phyloP scores from a whole-genome alignment of 2,113 vertebrate species.

The Vimba vimba region DNA sequence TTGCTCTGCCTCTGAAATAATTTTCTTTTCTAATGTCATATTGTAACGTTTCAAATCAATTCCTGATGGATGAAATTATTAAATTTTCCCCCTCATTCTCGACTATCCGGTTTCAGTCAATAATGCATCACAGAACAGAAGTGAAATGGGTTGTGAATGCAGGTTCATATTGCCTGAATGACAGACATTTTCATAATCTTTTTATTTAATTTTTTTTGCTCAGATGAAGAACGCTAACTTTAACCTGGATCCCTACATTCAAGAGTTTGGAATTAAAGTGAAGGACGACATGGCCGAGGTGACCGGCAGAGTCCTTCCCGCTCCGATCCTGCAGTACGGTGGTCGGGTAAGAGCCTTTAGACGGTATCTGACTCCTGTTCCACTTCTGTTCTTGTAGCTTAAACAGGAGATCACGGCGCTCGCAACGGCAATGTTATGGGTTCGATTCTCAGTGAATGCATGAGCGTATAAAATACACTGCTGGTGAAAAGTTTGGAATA shows the following conservation, averaged over 20 bases:
- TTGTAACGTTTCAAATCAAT: background rate
- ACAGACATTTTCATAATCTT: background rate
- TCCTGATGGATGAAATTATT: background rate
- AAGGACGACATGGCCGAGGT: conserved; percentile 99
- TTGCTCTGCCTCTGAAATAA: background rate
- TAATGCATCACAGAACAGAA: background rate
- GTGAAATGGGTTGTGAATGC: background rate
- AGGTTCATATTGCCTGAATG: background rate
- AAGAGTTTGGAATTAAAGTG: conserved; percentile 99
- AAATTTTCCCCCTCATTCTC: background rate
- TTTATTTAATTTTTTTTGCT: background rate
- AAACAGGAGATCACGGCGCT: background rate
- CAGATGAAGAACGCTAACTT: conserved; percentile 99
- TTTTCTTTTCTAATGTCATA: background rate
- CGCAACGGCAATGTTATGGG: no score
- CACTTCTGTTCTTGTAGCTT: background rate
- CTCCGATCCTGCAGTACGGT: conserved; percentile 97
- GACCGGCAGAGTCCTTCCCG: conserved; percentile 93
- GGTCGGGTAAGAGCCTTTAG: conserved; percentile 83
- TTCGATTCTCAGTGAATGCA: background rate
- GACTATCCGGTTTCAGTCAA: background rate
- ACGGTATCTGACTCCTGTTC: background rate
- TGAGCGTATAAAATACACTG: no score
- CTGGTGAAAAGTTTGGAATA: background rate
- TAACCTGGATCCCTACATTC: conserved; percentile 98